Conservation (phyloP, 2,888 invertebrate genomes). For the Polymixis flavicincta region DNA sequence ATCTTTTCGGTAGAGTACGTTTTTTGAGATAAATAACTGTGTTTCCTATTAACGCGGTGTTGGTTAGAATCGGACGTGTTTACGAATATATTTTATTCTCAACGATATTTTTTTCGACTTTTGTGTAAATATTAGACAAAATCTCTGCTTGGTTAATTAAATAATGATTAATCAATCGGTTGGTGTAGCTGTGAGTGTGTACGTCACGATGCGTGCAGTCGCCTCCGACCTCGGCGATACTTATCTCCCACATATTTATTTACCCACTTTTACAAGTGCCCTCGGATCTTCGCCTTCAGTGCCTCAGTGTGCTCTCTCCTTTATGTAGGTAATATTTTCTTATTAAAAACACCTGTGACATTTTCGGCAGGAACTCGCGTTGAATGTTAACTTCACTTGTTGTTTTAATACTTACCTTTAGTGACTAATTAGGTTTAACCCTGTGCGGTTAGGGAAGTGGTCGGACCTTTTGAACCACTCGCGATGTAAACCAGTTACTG, state of each 20-base stretch:
- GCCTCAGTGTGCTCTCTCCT: constrained; percentile 40
- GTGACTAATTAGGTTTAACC: constrained; percentile 54
- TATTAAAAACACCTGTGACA: constrained; percentile 12
- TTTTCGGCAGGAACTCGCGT: constrained; percentile 41
- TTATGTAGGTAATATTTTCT: constrained; percentile 4
- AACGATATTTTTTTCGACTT: constrained; percentile 26
- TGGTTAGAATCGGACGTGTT: constrained; percentile 46
- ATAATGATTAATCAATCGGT: constrained; percentile 66
- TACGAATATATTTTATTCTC: constrained; percentile 32
- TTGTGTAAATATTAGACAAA: constrained; percentile 29
- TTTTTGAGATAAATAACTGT: constrained; percentile 31
- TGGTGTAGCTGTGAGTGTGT: constrained; percentile 41
- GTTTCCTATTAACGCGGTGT: constrained; percentile 42
- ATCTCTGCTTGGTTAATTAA: constrained; percentile 34
- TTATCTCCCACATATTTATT: constrained; percentile 79
- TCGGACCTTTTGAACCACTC: constrained; percentile 22
- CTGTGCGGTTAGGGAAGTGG: constrained; percentile 52
- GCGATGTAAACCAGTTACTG: constrained; percentile 30
- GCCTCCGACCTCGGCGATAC: constrained; percentile 80
- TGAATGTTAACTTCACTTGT: constrained; percentile 9
- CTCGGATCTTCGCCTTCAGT: constrained; percentile 63
- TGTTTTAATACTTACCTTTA: constrained; percentile 26
- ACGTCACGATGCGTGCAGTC: constrained; percentile 66
- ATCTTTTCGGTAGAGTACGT: constrained; percentile 47
- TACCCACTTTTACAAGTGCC: constrained; percentile 71